Evolutionary conservation across 2,797 vertebrate genomes (phyloP), one percentile per base, ranked within the genome.

Genomic region (Thaleichthys pacificus): DNA sequence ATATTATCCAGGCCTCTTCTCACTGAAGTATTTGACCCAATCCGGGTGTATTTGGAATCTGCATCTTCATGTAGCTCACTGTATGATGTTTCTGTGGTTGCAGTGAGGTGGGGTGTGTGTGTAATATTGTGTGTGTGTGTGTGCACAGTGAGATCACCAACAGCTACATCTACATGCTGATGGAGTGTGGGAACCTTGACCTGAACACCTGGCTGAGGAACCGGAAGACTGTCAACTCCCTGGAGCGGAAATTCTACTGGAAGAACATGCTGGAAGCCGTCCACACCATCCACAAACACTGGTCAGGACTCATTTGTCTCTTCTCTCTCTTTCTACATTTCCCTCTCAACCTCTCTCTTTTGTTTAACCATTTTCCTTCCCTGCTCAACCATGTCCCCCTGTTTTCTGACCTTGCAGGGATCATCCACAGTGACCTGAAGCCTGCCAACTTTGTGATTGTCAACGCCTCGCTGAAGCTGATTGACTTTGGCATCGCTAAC

Each of bases 211-310:
- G 96, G 97, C 88, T 99, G 70, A 95, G 96, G 83, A 99, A 96
- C 87, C 96, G 96, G 80, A 99, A 97, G 76, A 80, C 82, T 1
- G 91, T 99, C 66, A 95, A 96, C 88, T 93, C 95, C 0, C 86
- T 97, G 86, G 97, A 99, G 80, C 92, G 97, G 61, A 99, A 98
- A 86, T 96, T 96, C 81, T 99, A 97, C 85, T 99, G 97, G 97
- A 97, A 95, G 91, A 96, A 99, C 80, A 99, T 99, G 97, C 89
- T 98, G 87, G 97, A 99, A 85, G 97, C 97, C 5, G 97, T 98
- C 80, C 90, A 96, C 22, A 97, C 96, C 73, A 99, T 99, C 81
- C 97, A 99, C 84, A 95, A 96, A 87, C 93, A 99, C 58, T n/a
- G 97, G 97, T 99, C 88, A 71, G 58, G 3, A 30, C 54, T 54